These are phyloP conservation scores for Pimephales promelas DNA, from an alignment of 2,113 vertebrate genomes.

Conservation along the genomic window DNA sequence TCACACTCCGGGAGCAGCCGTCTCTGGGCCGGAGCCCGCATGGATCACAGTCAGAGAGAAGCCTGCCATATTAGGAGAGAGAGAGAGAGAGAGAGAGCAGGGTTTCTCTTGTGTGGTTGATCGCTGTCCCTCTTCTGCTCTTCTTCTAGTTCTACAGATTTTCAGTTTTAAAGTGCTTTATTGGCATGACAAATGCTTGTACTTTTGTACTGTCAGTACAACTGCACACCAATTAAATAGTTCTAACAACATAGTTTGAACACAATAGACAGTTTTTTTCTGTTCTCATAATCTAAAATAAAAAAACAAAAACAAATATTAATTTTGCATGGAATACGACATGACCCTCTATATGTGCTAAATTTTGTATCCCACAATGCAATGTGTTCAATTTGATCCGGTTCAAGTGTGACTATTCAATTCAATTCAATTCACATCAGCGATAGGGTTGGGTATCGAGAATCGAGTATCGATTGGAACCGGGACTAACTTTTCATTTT, in stretches of 20 bases:
- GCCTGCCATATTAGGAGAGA: slow-evolving; percentile 89
- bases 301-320: not conserved
- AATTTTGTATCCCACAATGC: not conserved
- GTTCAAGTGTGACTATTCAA: not conserved
- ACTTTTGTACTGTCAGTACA: not conserved
- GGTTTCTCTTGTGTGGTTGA: not conserved
- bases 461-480: no score
- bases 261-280: not conserved
- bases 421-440: no score
- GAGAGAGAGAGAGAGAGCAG: slow-evolving; percentile 49
- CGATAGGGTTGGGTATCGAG: no score
- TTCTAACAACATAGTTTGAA: not conserved
- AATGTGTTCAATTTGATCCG: not conserved
- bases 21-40: slow-evolving; percentile 78
- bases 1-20: slow-evolving; percentile 79
- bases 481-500: no score
- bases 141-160: not conserved
- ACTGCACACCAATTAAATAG: not conserved
- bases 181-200: not conserved
- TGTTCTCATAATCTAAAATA: not conserved
- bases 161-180: not conserved
- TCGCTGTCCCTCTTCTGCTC: slow-evolving; percentile 10
- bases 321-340: not conserved
- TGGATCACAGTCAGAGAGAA: slow-evolving; percentile 79
- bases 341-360: not conserved